phyloP scores from a whole-genome alignment of 2,113 vertebrate genomes.

The Serinus canaria region DNA sequence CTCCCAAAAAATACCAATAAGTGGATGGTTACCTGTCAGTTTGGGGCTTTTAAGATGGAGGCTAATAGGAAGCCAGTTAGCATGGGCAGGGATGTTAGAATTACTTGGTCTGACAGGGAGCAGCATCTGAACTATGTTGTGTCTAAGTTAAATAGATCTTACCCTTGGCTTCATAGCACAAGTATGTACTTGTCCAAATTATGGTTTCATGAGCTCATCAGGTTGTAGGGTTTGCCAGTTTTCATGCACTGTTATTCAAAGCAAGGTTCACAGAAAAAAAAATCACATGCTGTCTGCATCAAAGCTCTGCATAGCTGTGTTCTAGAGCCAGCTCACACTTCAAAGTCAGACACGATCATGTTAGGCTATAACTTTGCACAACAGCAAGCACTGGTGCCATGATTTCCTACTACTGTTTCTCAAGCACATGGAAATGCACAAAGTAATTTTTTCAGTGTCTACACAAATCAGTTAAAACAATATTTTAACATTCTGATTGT shows the following conservation, averaged over 20 bases:
- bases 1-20: not conserved
- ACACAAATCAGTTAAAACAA: not conserved
- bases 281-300: not conserved
- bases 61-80: not conserved
- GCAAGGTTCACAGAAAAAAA: not conserved
- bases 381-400: not conserved
- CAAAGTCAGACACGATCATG: not conserved
- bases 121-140: not conserved
- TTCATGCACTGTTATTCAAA: not conserved
- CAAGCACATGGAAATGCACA: not conserved
- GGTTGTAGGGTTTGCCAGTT: not conserved
- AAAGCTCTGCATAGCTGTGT: not conserved
- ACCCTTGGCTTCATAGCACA: not conserved
- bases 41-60: not conserved
- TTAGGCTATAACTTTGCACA: not conserved
- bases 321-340: not conserved
- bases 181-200: not conserved
- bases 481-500: constrained; percentile 19
- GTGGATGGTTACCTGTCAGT: not conserved
- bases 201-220: not conserved
- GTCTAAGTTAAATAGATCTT: not conserved
- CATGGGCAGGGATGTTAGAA: not conserved
- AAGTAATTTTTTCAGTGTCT: not conserved
- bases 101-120: not conserved
- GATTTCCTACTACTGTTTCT: not conserved